A percentile compares a stretch with the other conserved stretches of the same genome.
Evolutionary conservation across 2,113 vertebrate species (phyloP).

Genomic region (Alligator mississippiensis): DNA sequence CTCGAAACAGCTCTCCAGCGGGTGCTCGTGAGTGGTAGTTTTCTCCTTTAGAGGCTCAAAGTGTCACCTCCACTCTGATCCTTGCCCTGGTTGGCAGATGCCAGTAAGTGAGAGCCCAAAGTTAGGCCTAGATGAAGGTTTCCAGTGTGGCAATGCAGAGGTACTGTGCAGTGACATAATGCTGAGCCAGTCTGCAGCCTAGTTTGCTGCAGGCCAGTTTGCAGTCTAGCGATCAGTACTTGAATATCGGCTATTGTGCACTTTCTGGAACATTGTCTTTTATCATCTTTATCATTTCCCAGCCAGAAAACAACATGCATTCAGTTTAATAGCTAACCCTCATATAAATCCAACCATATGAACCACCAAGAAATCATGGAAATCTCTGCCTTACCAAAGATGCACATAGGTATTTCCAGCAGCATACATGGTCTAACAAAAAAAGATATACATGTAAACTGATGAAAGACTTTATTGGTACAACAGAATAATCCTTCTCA

Average conservation of each 20-base stretch:
- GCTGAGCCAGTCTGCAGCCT: not conserved
- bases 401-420: not conserved
- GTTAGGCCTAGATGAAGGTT: not conserved
- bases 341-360: not conserved
- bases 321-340: not conserved
- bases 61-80: slow-evolving; percentile 35
- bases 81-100: not conserved
- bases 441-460: not conserved
- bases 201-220: not conserved
- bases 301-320: not conserved
- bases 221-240: slow-evolving; percentile 35
- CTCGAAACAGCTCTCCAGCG: slow-evolving; percentile 69
- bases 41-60: slow-evolving; percentile 31
- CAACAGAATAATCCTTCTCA: slow-evolving; percentile 38
- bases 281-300: not conserved
- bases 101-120: not conserved
- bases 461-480: not conserved
- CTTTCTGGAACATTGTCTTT: slow-evolving; percentile 21
- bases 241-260: slow-evolving; percentile 25
- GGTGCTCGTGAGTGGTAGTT: slow-evolving; percentile 49
- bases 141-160: accelerated
- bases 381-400: not conserved
- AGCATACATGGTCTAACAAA: not conserved
- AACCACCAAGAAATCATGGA: accelerated
- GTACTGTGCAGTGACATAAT: not conserved